Conservation (phyloP, 2,797 vertebrate genomes). For the Pseudochirops cupreus region DNA sequence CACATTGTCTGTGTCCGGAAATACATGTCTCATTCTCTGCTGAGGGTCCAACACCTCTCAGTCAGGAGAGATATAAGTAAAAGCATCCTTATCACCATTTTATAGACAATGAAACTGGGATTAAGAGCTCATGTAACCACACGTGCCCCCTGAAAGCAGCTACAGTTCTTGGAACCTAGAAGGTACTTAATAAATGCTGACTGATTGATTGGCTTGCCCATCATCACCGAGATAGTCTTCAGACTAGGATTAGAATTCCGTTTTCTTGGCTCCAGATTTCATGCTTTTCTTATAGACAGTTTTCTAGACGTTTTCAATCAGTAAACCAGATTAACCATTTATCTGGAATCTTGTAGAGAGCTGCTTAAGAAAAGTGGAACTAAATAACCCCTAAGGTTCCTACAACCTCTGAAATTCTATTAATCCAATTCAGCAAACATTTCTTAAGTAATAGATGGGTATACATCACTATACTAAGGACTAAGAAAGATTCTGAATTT, state of each 20-base stretch:
- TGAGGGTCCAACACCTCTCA: neutral
- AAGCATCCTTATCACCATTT: neutral
- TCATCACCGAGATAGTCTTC: neutral
- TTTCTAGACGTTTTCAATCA: neutral
- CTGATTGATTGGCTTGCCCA: neutral
- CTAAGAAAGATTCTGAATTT: neutral
- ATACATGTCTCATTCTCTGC: neutral
- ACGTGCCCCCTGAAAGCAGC: neutral
- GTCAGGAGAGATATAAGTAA: neutral
- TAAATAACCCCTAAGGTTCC: neutral
- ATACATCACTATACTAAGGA: neutral
- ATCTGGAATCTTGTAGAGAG: neutral
- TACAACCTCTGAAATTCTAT: neutral
- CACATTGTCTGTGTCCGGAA: neutral
- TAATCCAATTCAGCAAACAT: neutral
- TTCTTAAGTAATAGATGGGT: neutral
- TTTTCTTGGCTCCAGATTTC: neutral
- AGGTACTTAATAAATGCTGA: neutral
- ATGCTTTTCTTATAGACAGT: neutral
- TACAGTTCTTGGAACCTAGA: neutral
- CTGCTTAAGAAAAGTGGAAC: neutral
- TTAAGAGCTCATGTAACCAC: neutral
- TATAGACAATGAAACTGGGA: neutral
- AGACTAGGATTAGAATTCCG: neutral
- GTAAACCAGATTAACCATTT: neutral